phyloP scores from a whole-genome alignment of 2,888 invertebrate species.

The Imbricaverruca yamaguchii region DNA sequence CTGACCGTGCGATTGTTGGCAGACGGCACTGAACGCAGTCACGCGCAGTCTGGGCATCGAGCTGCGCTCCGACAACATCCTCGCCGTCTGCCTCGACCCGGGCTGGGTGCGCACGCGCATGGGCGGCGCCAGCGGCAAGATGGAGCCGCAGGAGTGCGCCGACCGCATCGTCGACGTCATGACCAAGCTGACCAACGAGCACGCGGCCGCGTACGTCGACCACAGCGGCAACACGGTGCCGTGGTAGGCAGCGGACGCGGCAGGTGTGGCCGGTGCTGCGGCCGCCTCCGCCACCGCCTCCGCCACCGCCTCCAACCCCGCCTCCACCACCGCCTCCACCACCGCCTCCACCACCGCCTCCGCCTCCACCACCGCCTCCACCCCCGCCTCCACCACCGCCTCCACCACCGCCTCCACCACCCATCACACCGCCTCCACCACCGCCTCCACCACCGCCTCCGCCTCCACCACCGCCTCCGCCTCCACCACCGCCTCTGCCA shows the following conservation, averaged over 20 bases:
- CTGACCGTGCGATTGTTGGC: constrained; percentile 26
- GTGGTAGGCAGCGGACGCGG: background rate
- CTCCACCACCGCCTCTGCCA: too few species aligned
- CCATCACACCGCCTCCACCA: too few species aligned
- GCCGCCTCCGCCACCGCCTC: too few species aligned
- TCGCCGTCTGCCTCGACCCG: constrained; percentile 70
- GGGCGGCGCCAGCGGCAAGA: constrained; percentile 72
- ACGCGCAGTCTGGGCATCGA: constrained; percentile 78
- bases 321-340: too few species aligned
- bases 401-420: too few species aligned
- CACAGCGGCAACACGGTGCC: background rate
- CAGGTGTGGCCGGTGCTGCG: too few species aligned
- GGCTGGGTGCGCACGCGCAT: constrained; percentile 88
- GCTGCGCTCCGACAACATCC: constrained; percentile 62
- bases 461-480: too few species aligned
- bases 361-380: too few species aligned
- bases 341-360: too few species aligned
- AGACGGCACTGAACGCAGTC: constrained; percentile 78
- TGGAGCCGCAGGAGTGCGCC: constrained; percentile 58
- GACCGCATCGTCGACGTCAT: background rate
- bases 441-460: too few species aligned
- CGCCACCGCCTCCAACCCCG: too few species aligned
- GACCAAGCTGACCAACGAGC: background rate
- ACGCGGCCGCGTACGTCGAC: constrained; percentile 9
- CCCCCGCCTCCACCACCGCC: too few species aligned